Base-by-base conservation (phyloP, 1,140 invertebrate species). In the Schlechtendalia chinensis region DNA sequence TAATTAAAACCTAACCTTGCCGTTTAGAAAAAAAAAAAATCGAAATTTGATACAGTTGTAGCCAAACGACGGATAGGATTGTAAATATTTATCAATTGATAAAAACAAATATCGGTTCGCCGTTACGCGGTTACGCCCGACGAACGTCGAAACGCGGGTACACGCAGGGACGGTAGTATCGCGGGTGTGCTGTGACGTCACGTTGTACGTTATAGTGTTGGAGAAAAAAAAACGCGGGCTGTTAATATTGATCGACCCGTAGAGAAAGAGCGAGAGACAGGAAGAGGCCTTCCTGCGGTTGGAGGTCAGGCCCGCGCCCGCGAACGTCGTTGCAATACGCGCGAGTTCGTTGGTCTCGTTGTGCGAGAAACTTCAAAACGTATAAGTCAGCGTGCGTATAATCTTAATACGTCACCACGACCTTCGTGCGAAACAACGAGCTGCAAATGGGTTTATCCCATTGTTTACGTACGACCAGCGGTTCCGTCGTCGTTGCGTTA, bases 351-450 rank as follows among this genome's bases (percentile, higher is more conserved):
- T 74, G 71, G 71, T 74, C 71, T 56, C 29, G 24, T 27, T 14
- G n/a, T 67, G 1, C 29, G 32, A 4, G 24, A 58, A 54, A 17
- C 53, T 74, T 27, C 11, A 11, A 74, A 74, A 22, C 56, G 27
- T 14, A 27, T 74, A 58, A 19, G 32, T 56, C 4, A 5, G 1
- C 32, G 16, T 19, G 63, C 32, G 63, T 65, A 29, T 74, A 74
- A 74, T 74, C 71, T 74, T 74, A 74, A 50, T 50, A 74, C 71
- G 71, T 56, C 71, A 74, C 29, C 50, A 74, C 71, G 50, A 56
- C 56, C 50, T 4, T 39, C 32, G 8, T 39, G 11, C 53, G 50
- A 32, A 29, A 74, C 71, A 32, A 32, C 71, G 5, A 24, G 32
- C 32, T 39, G 0, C 1, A 32, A 19, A 14, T 39, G 5, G 0